Conservation (phyloP, 2,888 invertebrate genomes). For the Leptogaster cylindrica region DNA sequence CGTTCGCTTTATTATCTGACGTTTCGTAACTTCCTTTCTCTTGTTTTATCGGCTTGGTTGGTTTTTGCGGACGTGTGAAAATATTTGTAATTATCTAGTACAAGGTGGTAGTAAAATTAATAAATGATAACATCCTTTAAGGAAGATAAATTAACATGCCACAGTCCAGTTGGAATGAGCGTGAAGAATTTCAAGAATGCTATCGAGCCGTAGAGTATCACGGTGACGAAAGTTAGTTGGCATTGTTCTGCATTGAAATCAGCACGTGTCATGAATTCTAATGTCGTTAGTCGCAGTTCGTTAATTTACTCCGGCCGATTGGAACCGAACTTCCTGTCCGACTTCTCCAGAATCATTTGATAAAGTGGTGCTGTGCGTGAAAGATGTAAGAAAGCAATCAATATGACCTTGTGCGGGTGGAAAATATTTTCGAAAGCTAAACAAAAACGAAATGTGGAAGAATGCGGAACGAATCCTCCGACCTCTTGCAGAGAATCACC, state of each 20-base stretch:
- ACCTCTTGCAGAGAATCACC: slow-evolving; percentile 9
- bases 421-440: slow-evolving; percentile 36
- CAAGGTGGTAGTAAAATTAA: no score
- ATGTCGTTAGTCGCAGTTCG: background rate
- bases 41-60: background rate
- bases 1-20: background rate
- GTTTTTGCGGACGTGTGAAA: background rate
- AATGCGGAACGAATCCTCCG: slow-evolving; percentile 12
- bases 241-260: no score
- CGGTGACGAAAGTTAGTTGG: no score
- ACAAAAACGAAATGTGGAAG: slow-evolving; percentile 18
- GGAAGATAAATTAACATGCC: no score
- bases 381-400: slow-evolving; percentile 11
- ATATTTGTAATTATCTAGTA: background rate
- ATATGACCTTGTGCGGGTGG: slow-evolving; percentile 39
- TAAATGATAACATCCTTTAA: no score
- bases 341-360: no score
- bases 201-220: no score
- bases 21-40: slow-evolving; percentile 5
- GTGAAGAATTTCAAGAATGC: no score
- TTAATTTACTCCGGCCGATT: no score
- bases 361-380: no score
- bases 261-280: slow-evolving; percentile 20
- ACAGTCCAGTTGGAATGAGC: no score
- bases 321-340: no score